Evolutionary conservation across 2,888 invertebrate genomes (phyloP), one percentile per base, ranked within the genome.

Genomic region (Patella depressa): DNA sequence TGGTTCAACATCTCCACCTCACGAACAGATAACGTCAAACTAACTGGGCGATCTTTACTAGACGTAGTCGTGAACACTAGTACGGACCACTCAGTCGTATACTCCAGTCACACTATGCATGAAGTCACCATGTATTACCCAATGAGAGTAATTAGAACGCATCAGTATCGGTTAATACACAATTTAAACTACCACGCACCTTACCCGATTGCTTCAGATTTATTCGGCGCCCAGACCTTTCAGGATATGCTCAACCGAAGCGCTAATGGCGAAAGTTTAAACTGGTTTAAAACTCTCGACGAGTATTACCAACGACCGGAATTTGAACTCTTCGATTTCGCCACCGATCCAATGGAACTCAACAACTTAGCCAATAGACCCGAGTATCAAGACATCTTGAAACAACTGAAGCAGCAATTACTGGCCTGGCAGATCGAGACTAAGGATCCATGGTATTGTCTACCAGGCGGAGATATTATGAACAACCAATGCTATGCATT

Each of bases 91-190:
- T 78, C 79, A 70, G 77, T 72, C 15, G 82, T 82, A n/a, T 97
- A 94, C 91, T 95, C 95, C 53, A 97, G 97, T 87, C 97, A 97
- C 89, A 95, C 94, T 85, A 94, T 96, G 89, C 97, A 98, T 91
- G 97, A 98, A 93, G 93, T 97, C 69, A 97, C 97, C 1, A 97
- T 97, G 97, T 95, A 96, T 91, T 98, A 97, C 93, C 97, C 97
- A 53, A 97, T 97, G 97, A 93, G 97, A 85, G 95, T 95, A 81
- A 81, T 91, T 77, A 94, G 97, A 85, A 96, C 95, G 69, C 94
- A 94, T 80, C 93, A 94, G 54, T 95, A 95, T 92, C 97, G 97
- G 92, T 93, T 97, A n/a, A 95, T 98, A 78, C 97, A 97, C 88
- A 98, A 98, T 92, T 92, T 97, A 78, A 96, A 97, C 93, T 96